Evolutionary conservation across 2,797 vertebrate genomes (phyloP), one percentile per base, ranked within the genome.

Genomic region (Bufotes viridis): DNA sequence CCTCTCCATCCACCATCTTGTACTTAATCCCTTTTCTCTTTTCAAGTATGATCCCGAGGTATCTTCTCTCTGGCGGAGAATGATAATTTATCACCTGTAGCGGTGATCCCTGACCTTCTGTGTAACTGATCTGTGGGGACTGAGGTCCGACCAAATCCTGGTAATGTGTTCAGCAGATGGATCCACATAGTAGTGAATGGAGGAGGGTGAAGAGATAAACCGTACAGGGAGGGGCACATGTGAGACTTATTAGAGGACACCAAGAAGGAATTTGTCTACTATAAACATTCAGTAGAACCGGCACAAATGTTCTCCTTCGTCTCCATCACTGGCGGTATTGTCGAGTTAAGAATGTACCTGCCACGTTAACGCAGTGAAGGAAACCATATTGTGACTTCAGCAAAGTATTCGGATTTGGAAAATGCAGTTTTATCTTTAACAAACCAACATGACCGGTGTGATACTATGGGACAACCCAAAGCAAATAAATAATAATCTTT

Each of bases 51-150:
- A 85, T 85, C 79, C 63, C 22, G 22, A 69, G 78, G 75, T 85
- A 81, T 86, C 87, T 70, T 63, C 34, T 89, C 76, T 7, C 51
- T 51, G 42, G 78, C 58, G 78, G 83, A 89, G 24, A 61, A 82
- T 57, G 69, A 51, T 78, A 70, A 89, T 86, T 86, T 89, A 89
- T 89, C 80, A 89, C 79, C 88, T 86, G 88, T 82, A 85, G 76
- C 7, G 34, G 20, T 53, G 78, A 86, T 80, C 84, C 60, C 67
- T 89, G 74, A 53, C 74, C 74, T 58, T 18, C 26, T 12, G 20
- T 20, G 55, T 82, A 51, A 86, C 72, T 83, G 80, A 86, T 89
- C 84, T 83, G n/a, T 29, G 69, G 70, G 60, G 70, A 57, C 78
- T 67, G 42, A 22, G 15, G 78, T 22, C 67, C 65, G 72, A n/a